Base-by-base conservation (phyloP, 2,797 vertebrate genomes). In the Choloepus didactylus region DNA sequence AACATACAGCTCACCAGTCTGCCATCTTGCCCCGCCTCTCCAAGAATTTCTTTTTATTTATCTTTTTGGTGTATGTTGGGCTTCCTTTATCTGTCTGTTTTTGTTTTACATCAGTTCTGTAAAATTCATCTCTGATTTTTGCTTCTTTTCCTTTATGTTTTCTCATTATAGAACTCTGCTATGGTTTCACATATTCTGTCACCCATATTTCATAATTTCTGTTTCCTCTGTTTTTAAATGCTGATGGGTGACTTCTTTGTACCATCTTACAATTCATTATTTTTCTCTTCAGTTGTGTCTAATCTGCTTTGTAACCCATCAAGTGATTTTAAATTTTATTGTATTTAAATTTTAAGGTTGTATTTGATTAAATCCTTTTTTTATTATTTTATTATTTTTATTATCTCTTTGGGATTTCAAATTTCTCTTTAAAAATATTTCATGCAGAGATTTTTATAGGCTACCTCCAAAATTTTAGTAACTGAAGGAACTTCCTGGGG, bases 271-370 rank as follows among this genome's bases (percentile, higher is more conserved):
- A 46, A 41, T 54, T 75, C 9, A 86, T 83, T 64, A 31, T 12
- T 64, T 86, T 87, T 96, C 51, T 90, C 70, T 93, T 88, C 56
- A 93, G 14, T 3, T 70, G 4, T 60, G 46, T 95, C 62, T 88
- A 67, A 49, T 72, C n/a, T 64, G 41, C n/a, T 87, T 85, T 86
- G 73, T 49, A 69, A 56, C 41, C 8, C 4, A 79, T 73, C n/a
- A 8, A 25, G 16, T 84, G 29, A 84, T 18, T 75, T 85, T 18
- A 91, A 76, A 51, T 67, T 85, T 60, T 46, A 54, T 66, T 86
- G 69, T 27, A 51, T 79, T 72, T n/a, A 80, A 75, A 80, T 69
- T 80, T 46, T 81, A 54, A 60, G 46, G 10, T 76, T 88, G 51
- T 87, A 66, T 60, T 92, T 73, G 15, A 66, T 70, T 73, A 81